phyloP scores from a whole-genome alignment of 2,888 invertebrate genomes.

The Panopea generosa region DNA sequence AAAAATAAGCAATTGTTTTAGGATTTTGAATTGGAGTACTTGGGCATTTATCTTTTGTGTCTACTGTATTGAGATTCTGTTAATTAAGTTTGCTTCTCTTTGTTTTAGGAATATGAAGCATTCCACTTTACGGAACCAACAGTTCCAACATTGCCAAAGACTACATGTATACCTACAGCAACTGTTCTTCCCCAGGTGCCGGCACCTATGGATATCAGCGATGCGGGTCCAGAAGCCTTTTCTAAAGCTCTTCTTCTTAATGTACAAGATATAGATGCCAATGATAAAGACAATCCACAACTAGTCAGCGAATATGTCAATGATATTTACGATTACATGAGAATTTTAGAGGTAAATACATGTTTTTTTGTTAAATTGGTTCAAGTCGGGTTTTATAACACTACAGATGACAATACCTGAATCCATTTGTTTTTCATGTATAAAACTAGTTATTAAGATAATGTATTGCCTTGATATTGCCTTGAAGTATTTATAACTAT shows the following conservation, averaged over 20 bases:
- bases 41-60: too few relatives aligned
- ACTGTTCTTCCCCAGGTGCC: slow-evolving; percentile 53
- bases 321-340: slow-evolving; percentile 95
- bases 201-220: slow-evolving; percentile 79
- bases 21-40: too few relatives aligned
- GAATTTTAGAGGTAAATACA: slow-evolving; percentile 88
- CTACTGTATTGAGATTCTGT: too few relatives aligned
- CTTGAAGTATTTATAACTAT: too few relatives aligned
- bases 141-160: slow-evolving; percentile 30
- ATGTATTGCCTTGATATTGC: too few relatives aligned
- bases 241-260: slow-evolving; percentile 70
- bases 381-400: too few relatives aligned
- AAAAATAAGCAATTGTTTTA: too few relatives aligned
- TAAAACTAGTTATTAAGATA: too few relatives aligned
- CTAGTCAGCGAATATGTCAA: slow-evolving; percentile 94
- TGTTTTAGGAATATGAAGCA: slow-evolving; percentile 47
- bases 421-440: too few relatives aligned
- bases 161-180: slow-evolving; percentile 50
- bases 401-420: too few relatives aligned
- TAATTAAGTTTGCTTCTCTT: too few relatives aligned
- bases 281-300: slow-evolving; percentile 91
- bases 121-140: slow-evolving; percentile 55
- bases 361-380: too few relatives aligned
- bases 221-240: slow-evolving; percentile 76
- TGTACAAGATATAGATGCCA: slow-evolving; percentile 88